Evolutionary conservation across 2,888 invertebrate genomes (phyloP).

Genomic region (Drosophila putrida): DNA sequence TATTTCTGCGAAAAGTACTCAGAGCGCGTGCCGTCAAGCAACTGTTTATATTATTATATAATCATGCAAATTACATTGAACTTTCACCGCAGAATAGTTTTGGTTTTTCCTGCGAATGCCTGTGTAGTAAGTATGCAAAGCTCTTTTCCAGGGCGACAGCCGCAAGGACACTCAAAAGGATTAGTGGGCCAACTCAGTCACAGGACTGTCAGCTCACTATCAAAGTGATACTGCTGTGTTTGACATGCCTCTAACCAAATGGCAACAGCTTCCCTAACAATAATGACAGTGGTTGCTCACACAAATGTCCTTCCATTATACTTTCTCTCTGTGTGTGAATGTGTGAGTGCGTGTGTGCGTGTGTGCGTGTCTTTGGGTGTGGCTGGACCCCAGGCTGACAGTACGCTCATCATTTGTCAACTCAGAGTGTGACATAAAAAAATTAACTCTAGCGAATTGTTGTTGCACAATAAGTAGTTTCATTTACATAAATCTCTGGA

Average conservation of each 20-base stretch:
- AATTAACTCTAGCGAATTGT: conserved; percentile 21
- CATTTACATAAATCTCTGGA: conserved; percentile 1
- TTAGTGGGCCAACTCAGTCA: conserved; percentile 29
- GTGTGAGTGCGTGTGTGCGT: background rate
- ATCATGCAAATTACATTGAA: conserved; percentile 37
- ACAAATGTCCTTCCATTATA: conserved; percentile 37
- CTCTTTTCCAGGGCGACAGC: background rate
- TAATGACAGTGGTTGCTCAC: conserved; percentile 42
- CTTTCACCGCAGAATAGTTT: conserved; percentile 44
- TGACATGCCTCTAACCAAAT: conserved; percentile 39
- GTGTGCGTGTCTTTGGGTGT: background rate
- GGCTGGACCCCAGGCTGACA: conserved; percentile 26
- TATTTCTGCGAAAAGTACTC: conserved; percentile 1
- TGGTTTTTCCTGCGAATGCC: conserved; percentile 9
- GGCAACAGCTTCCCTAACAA: conserved; percentile 42
- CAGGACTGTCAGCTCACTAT: conserved; percentile 51
- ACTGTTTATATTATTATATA: conserved; percentile 21
- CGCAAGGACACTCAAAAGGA: conserved; percentile 33
- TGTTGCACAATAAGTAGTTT: background rate
- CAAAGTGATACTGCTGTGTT: conserved; percentile 37
- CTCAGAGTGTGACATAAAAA: conserved; percentile 17
- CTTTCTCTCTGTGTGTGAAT: background rate
- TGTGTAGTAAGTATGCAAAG: conserved; percentile 1
- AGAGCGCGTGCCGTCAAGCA: conserved; percentile 5
- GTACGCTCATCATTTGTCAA: conserved; percentile 69